These are phyloP conservation scores for Bellardia pandia DNA, from an alignment of 2,888 invertebrate genomes.

Conservation along the genomic window DNA sequence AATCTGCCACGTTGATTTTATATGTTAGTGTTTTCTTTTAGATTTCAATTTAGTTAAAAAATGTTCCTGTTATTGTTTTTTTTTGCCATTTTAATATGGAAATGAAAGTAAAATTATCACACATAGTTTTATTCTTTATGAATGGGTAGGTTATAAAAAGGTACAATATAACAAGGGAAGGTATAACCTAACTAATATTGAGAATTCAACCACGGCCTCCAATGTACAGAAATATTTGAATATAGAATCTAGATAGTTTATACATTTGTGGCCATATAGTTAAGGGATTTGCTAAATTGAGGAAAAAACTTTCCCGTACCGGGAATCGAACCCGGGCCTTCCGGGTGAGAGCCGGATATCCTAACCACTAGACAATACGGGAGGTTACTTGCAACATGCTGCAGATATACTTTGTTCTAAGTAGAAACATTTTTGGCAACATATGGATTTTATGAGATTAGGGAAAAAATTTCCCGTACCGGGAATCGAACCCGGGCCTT, in stretches of 20 bases:
- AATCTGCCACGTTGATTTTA: constrained; percentile 59
- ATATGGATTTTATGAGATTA: neutral
- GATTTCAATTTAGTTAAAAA: constrained; percentile 72
- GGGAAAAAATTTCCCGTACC: constrained; percentile 88
- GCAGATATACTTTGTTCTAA: neutral
- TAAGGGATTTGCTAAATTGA: neutral
- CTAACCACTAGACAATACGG: constrained; percentile 82
- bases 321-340: constrained; percentile 93
- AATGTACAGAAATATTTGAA: too few species aligned
- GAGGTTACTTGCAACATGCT: constrained; percentile 20
- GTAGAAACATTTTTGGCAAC: neutral
- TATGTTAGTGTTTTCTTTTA: constrained; percentile 62
- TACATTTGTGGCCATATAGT: too few species aligned
- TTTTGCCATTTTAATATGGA: constrained; percentile 46
- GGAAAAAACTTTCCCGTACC: constrained; percentile 88
- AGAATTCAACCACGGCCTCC: too few species aligned
- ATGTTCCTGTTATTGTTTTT: neutral
- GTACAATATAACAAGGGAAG: constrained; percentile 33
- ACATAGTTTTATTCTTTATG: constrained; percentile 48
- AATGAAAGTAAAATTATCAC: constrained; percentile 73
- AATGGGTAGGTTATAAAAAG: constrained; percentile 14
- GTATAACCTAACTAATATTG: neutral
- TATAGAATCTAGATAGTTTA: too few species aligned
- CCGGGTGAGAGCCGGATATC: constrained; percentile 82
- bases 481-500: constrained; percentile 92